These are phyloP conservation scores for Balaeniceps rex DNA, from an alignment of 2,113 vertebrate species.

Conservation along the genomic window DNA sequence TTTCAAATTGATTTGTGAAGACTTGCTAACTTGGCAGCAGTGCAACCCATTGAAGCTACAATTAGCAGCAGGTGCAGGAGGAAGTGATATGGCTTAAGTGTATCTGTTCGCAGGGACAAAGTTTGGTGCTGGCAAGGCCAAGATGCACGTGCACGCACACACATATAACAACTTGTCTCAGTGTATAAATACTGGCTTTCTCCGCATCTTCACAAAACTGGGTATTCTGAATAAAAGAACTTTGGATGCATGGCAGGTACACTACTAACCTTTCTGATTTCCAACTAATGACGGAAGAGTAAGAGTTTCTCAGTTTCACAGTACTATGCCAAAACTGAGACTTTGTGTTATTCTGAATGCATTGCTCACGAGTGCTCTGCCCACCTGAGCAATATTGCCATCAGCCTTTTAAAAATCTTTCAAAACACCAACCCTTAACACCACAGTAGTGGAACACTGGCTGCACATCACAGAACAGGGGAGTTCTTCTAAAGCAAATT, in stretches of 20 bases:
- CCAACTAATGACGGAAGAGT: background rate
- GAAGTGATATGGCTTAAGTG: constrained; percentile 30
- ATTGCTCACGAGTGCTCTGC: background rate
- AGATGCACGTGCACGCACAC: background rate
- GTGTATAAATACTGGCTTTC: background rate
- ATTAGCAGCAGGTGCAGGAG: constrained; percentile 64
- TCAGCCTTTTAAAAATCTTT: background rate
- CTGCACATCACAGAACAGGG: background rate
- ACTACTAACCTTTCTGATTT: background rate
- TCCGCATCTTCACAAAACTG: background rate
- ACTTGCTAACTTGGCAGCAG: constrained; percentile 64
- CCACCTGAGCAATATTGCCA: background rate
- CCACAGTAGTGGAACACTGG: background rate
- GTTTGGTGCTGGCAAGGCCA: constrained; percentile 26
- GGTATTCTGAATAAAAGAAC: background rate
- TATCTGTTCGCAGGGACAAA: background rate
- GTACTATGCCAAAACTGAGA: background rate
- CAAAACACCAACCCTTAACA: background rate
- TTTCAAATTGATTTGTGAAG: constrained; percentile 65
- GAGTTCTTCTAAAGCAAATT: background rate
- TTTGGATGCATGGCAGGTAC: background rate
- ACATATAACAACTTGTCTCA: background rate
- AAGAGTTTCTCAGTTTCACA: background rate
- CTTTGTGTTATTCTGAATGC: background rate
- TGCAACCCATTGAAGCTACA: constrained; percentile 49